Base-by-base conservation (phyloP, 1,140 invertebrate species). In the Elysia chlorotica region DNA sequence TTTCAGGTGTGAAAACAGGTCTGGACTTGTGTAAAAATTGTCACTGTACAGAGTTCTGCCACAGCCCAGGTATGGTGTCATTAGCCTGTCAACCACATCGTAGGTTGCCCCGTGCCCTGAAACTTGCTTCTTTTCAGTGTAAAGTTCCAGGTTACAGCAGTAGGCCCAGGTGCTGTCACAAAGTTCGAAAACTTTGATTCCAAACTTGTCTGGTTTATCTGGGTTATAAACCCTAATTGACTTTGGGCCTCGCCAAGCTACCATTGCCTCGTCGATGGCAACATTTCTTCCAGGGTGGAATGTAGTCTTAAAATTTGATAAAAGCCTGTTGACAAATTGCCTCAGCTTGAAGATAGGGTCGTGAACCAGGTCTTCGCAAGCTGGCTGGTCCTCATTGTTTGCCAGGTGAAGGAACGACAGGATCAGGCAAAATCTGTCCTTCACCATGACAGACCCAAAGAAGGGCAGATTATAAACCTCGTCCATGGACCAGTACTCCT, bases 131-230 rank as follows among this genome's bases (percentile, higher is more conserved):
- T 59, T 59, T 6, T 25, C 56, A 6, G 56, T 59, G 38, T 73
- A 73, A 2, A 73, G 19, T 56, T 73, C 62, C 3, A 35, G 63
- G 37, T 73, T 73, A 19, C 25, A 2, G 17, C 67, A 69, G 63
- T 73, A 73, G 10, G 62, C 61, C 28, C 53, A 41, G 19, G 65
- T 5, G 31, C 62, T 66, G 63, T 73, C 71, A 36, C 62, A 67
- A 14, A 73, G 48, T 33, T 48, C 14, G 31, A 56, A 69, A 4
- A 23, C 41, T 25, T 77, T 77, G 5, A 76, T 54, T 10, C 76
- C 74, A 69, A 76, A 75, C 53, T 76, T 76, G 1, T 67, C 61
- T 56, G 76, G 76, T 33, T 77, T 77, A 21, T 76, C 59, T 2
- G 30, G 41, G 10, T 73, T 57, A 61, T 77, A 76, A 48, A 77